Evolutionary conservation across 2,888 invertebrate genomes (phyloP).

Genomic region (Lithophane socia): DNA sequence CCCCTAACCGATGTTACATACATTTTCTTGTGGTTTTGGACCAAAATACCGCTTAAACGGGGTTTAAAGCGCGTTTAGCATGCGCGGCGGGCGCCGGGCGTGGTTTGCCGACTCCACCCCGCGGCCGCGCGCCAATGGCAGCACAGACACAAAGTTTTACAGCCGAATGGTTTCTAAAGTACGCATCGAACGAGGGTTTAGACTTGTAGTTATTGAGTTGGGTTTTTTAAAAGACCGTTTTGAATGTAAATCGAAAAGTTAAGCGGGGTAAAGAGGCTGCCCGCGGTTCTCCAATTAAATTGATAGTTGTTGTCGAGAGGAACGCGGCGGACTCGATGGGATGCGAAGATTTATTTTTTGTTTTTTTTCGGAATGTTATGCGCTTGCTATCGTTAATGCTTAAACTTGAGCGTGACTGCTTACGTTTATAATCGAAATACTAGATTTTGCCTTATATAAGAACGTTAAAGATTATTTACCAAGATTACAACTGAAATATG

Average conservation of each 20-base stretch:
- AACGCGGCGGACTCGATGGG: constrained; percentile 42
- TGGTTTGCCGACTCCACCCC: constrained; percentile 77
- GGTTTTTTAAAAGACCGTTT: constrained; percentile 89
- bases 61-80: constrained; percentile 88
- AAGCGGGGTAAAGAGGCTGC: constrained; percentile 87
- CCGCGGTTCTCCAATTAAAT: constrained; percentile 88
- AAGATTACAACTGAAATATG: background rate
- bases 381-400: background rate
- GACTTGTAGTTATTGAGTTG: constrained; percentile 87
- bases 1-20: constrained; percentile 87
- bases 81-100: constrained; percentile 84
- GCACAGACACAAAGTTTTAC: constrained; percentile 77
- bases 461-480: background rate
- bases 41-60: constrained; percentile 90
- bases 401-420: background rate
- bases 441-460: background rate
- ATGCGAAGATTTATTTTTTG: constrained; percentile 26
- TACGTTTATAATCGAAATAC: background rate
- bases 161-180: constrained; percentile 83
- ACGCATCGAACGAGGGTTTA: constrained; percentile 84
- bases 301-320: constrained; percentile 82
- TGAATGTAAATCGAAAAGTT: constrained; percentile 91
- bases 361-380: constrained; percentile 17
- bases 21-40: constrained; percentile 90
- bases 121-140: constrained; percentile 75